phyloP scores from a whole-genome alignment of 2,113 vertebrate genomes.

The Gobiocypris rarus region DNA sequence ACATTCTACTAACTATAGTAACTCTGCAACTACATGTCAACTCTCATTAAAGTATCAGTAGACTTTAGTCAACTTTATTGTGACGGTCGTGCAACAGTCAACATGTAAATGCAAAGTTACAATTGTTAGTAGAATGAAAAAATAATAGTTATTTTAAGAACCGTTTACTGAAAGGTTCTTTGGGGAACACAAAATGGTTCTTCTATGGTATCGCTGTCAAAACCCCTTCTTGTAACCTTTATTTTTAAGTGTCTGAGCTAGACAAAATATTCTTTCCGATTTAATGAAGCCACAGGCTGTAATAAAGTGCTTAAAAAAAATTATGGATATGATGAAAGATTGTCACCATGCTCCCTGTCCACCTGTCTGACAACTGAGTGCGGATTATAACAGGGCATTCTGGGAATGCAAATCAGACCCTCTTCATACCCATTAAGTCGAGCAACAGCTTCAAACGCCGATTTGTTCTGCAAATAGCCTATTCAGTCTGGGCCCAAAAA shows the following conservation, averaged over 20 bases:
- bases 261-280: not conserved
- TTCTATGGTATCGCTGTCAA: not conserved
- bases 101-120: no score
- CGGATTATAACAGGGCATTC: slow-evolving; percentile 34
- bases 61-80: no score
- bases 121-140: no score
- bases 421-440: slow-evolving; percentile 77
- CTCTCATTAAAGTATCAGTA: no score
- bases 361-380: slow-evolving; percentile 51
- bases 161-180: not conserved
- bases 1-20: no score
- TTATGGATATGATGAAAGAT: slow-evolving; percentile 16
- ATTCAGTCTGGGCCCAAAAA: slow-evolving; percentile 73
- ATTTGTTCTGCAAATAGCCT: slow-evolving; percentile 82
- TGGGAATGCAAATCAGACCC: slow-evolving; percentile 70
- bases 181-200: not conserved
- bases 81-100: no score
- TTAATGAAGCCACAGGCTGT: not conserved
- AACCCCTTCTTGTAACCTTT: not conserved
- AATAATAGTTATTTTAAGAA: not conserved
- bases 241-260: not conserved
- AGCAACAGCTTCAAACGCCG: slow-evolving; percentile 78
- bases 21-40: no score
- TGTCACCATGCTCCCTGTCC: slow-evolving; percentile 39
- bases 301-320: not conserved